Evolutionary conservation across 2,797 vertebrate species (phyloP), one percentile per base, ranked within the genome.

Genomic region (Aphelocoma californica): DNA sequence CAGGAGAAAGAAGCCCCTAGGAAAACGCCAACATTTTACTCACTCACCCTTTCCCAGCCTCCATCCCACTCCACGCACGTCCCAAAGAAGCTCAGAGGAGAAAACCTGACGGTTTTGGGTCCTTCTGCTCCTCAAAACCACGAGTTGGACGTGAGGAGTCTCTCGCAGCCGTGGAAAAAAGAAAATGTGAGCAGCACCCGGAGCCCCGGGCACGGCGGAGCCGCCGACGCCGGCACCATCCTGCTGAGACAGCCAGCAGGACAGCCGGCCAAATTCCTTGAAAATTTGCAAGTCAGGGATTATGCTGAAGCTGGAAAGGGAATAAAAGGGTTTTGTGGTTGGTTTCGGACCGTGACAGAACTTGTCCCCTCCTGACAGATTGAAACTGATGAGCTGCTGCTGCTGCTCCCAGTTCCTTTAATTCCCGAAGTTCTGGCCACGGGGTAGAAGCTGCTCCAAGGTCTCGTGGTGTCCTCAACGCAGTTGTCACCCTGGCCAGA

Each of bases 401-500:
- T 54, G n/a, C 40, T 47, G 20, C 58, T 72, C 66, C 58, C 58
- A 5, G 4, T 13, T n/a, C n/a, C 18, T 44, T 24, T 14, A 23
- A 31, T 45, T 72, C 56, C 56, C 0, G 18, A 2, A 32, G 45
- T n/a, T 57, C 28, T 40, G 29, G 44, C 25, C 21, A 0, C 1
- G 25, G 62, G 21, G 28, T 4, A 23, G 18, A 26, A 57, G 56
- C 54, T 9, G 61, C 54, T 73, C 28, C 12, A 1, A 29, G 42
- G 12, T 48, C 11, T 79, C 12, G 42, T 18, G 61, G 20, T 67
- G 61, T 44, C 54, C 31, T 44, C 73, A 7, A 0, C 23, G 51
- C 48, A 0, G 14, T 0, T 32, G 40, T 38, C 58, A 38, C n/a
- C 23, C 3, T 0, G 7, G 28, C 15, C 45, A 19, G 9, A 13